Percentiles rank a stretch among this genome's conserved stretches.
Conservation (phyloP, 2,888 invertebrate species). For the Altica lythri region DNA sequence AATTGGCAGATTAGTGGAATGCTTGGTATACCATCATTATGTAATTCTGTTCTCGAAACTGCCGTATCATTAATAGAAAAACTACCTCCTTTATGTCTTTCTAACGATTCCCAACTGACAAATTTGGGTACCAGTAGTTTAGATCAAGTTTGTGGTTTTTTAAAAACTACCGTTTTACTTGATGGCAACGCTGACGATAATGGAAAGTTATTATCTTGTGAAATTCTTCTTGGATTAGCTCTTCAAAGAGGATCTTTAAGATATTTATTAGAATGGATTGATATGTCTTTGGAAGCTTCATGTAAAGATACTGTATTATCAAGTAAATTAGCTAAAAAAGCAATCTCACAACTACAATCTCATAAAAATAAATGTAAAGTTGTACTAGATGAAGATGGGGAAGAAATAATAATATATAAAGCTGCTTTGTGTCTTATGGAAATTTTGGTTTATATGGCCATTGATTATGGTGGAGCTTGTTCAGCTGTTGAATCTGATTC, state of each 20-base stretch:
- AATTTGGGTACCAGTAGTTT: conserved; percentile 60
- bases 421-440: conserved; percentile 63
- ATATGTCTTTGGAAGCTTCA: conserved; percentile 61
- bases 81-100: conserved; percentile 64
- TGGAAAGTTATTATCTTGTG: conserved; percentile 57
- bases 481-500: conserved; percentile 44
- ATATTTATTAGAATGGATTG: conserved; percentile 66
- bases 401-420: conserved; percentile 56
- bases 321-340: conserved; percentile 49
- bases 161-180: conserved; percentile 60
- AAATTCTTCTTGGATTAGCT: conserved; percentile 63
- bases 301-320: conserved; percentile 33
- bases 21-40: conserved; percentile 58
- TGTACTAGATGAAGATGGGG: conserved; percentile 29
- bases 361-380: conserved; percentile 37
- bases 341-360: conserved; percentile 46
- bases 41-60: conserved; percentile 64
- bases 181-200: conserved; percentile 59
- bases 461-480: conserved; percentile 54
- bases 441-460: conserved; percentile 57
- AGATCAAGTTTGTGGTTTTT: conserved; percentile 60
- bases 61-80: conserved; percentile 62
- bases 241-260: conserved; percentile 65
- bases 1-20: conserved; percentile 61
- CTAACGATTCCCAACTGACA: conserved; percentile 64